Evolutionary conservation across 2,797 vertebrate species (phyloP).

Genomic region (Xiphophorus birchmanni): DNA sequence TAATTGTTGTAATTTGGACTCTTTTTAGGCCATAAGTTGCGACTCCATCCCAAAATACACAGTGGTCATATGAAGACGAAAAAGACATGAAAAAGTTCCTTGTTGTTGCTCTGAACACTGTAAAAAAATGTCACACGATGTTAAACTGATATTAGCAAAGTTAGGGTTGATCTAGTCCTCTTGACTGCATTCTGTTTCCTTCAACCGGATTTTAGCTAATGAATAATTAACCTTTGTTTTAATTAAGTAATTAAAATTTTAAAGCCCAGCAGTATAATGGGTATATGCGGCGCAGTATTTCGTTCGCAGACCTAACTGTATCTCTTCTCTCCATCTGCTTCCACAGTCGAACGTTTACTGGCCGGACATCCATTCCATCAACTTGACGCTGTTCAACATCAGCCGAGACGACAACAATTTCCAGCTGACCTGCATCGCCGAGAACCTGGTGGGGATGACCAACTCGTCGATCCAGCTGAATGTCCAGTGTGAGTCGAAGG

Average conservation of each 20-base stretch:
- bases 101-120: no score
- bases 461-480: conserved; percentile 93
- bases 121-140: conserved; percentile 1
- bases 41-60: conserved; percentile 16
- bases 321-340: conserved; percentile 14
- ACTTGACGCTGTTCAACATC: conserved; percentile 94
- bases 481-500: conserved; percentile 89
- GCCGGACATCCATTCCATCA: conserved; percentile 97
- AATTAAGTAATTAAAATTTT: conserved; percentile 40
- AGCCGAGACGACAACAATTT: conserved; percentile 95
- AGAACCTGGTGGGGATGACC: conserved; percentile 98
- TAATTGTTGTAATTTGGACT: not conserved
- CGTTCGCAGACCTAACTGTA: not conserved
- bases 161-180: conserved; percentile 23
- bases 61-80: not conserved
- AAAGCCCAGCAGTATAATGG: conserved; percentile 16
- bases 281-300: conserved; percentile 3
- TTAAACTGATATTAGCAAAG: not conserved
- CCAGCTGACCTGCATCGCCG: conserved; percentile 92
- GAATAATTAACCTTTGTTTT: conserved; percentile 34
- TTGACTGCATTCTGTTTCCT: conserved; percentile 18
- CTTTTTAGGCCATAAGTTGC: conserved; percentile 1
- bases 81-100: not conserved
- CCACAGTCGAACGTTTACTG: conserved; percentile 94
- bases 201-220: conserved; percentile 27